Evolutionary conservation across 2,113 vertebrate genomes (phyloP), one percentile per base, ranked within the genome.

Genomic region (Grammomys dolichurus): DNA sequence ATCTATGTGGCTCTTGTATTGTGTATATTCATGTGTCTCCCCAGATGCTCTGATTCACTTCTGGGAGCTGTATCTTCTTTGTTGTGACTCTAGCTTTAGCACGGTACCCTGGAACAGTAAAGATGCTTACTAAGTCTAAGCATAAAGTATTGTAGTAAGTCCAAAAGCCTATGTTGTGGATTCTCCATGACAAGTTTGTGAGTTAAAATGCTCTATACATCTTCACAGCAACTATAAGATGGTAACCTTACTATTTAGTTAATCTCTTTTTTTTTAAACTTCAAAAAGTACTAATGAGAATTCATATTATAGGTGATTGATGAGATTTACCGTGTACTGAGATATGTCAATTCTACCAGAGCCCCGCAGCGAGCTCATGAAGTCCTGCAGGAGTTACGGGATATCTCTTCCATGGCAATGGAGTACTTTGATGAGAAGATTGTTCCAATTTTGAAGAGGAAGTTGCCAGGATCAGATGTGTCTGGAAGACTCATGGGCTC

Each of bases 401-500:
- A 99, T 81, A 99, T 99, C 97, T 99, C 99, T 70, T 99, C 99
- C 97, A 99, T 99, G 99, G 99, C 99, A 95, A 99, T 99, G 99
- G 99, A 99, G 97, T 99, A 99, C 98, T 99, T 99, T 92, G 99
- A 99, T 95, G 99, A 99, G 97, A 99, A 99, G 98, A 99, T 99
- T 46, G 99, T 99, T 97, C 99, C 99, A 89, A 99, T 99, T 96
- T 98, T 99, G 76, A 99, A 99, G 98, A 99, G 99, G 98, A 99
- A 99, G 96, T 98, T 99, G 87, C 99, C 99, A 5, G 99, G 99
- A 69, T 99, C 99, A 6, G 99, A 99, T 97, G 99, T 99, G 92
- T 99, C 99, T 0, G 99, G 99, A 48, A 99, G 99, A 91, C 99
- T 99, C 95, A 99, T 99, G 90, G 99, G 99, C 96, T 99, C 99